phyloP scores from a whole-genome alignment of 2,113 vertebrate species.

The Gopherus evgoodei region DNA sequence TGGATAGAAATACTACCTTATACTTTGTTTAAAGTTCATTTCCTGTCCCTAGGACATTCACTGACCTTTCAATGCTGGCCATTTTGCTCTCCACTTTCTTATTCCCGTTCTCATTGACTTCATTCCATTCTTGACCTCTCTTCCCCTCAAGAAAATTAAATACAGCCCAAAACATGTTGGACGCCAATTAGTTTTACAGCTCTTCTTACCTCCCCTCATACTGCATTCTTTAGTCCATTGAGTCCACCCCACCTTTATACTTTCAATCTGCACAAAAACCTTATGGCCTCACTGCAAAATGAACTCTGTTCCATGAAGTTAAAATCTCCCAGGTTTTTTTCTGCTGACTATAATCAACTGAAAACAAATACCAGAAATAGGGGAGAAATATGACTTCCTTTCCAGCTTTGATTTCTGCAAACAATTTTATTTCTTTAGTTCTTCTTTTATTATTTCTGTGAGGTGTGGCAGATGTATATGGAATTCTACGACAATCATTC shows the following conservation, averaged over 20 bases:
- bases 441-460: not conserved
- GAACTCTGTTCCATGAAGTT: slow-evolving; percentile 53
- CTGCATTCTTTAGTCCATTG: slow-evolving; percentile 75
- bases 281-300: slow-evolving; percentile 33
- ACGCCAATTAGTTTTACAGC: slow-evolving; percentile 82
- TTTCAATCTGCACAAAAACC: slow-evolving; percentile 27
- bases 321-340: slow-evolving; percentile 50
- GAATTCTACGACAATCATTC: not conserved
- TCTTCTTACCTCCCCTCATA: slow-evolving; percentile 72
- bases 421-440: not conserved
- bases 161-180: slow-evolving; percentile 78
- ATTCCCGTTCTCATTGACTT: slow-evolving; percentile 80
- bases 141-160: slow-evolving; percentile 83
- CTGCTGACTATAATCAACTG: slow-evolving; percentile 18
- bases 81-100: slow-evolving; percentile 79
- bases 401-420: not conserved
- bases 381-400: not conserved
- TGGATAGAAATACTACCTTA: slow-evolving; percentile 76
- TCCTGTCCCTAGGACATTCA: slow-evolving; percentile 81
- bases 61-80: slow-evolving; percentile 78
- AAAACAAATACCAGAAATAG: not conserved
- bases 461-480: not conserved
- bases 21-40: slow-evolving; percentile 84
- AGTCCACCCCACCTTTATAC: slow-evolving; percentile 38
- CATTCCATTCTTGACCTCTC: slow-evolving; percentile 87